These are phyloP conservation scores for Passer domesticus DNA, from an alignment of 2,113 vertebrate species.

Conservation along the genomic window DNA sequence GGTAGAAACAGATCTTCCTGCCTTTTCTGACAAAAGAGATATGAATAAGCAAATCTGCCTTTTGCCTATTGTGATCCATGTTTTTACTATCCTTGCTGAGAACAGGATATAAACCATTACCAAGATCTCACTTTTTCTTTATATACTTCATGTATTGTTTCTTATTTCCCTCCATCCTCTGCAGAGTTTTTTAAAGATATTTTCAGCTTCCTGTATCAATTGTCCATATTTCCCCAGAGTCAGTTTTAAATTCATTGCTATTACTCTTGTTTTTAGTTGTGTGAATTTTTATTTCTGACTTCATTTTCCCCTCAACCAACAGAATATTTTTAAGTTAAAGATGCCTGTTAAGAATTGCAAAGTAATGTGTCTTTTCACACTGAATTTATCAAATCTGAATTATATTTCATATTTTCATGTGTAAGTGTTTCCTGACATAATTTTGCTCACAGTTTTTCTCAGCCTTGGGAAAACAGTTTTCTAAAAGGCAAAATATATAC, in stretches of 20 bases:
- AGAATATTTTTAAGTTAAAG: neutral
- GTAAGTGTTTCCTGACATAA: constrained; percentile 2
- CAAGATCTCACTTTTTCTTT: constrained; percentile 3
- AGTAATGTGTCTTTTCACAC: neutral
- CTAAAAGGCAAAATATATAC: neutral
- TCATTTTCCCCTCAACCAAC: neutral
- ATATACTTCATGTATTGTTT: neutral
- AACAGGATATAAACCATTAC: neutral
- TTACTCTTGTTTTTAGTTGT: neutral
- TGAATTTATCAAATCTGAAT: constrained; percentile 29
- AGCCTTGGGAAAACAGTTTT: neutral
- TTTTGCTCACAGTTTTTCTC: constrained; percentile 23
- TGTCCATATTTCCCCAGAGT: neutral
- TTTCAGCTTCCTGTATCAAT: constrained; percentile 31
- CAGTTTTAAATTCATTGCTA: neutral
- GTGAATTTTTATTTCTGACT: constrained; percentile 1
- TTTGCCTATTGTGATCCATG: neutral
- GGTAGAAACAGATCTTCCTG: neutral
- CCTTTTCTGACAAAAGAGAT: neutral
- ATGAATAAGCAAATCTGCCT: neutral
- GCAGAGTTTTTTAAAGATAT: constrained; percentile 1
- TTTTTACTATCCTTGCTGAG: neutral
- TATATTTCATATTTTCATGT: neutral
- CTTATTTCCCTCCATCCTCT: neutral
- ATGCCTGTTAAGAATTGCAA: neutral